Conservation (phyloP, 2,113 vertebrate genomes). For the Chaenocephalus aceratus region DNA sequence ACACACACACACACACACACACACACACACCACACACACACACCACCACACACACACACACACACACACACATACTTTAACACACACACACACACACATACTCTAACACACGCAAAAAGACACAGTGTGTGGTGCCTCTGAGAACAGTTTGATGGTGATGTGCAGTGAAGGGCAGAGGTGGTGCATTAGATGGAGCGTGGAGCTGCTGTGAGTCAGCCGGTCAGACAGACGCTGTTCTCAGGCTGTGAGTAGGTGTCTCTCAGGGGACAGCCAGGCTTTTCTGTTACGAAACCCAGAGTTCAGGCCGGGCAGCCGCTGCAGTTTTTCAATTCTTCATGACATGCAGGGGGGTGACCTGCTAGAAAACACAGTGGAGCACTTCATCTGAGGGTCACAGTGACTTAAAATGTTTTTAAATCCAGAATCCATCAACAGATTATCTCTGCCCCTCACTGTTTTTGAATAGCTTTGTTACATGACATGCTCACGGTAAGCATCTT, state of each 20-base stretch:
- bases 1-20: slow-evolving; percentile 37
- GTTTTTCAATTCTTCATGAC: slow-evolving; percentile 68
- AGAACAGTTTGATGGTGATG: slow-evolving; percentile 68
- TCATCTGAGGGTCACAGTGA: slow-evolving; percentile 25
- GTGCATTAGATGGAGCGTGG: slow-evolving; percentile 64
- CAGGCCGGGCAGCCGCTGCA: slow-evolving; percentile 22
- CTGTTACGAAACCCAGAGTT: slow-evolving; percentile 58
- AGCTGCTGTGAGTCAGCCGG: slow-evolving; percentile 66
- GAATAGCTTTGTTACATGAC: slow-evolving; percentile 12
- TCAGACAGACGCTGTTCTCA: slow-evolving; percentile 64
- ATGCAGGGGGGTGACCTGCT: slow-evolving; percentile 12
- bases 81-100: slow-evolving; percentile 2
- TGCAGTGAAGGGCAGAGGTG: slow-evolving; percentile 71
- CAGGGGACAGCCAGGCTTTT: slow-evolving; percentile 60
- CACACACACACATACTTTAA: slow-evolving; percentile 1
- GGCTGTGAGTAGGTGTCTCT: slow-evolving; percentile 70
- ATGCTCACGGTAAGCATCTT: neutral
- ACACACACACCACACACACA: slow-evolving; percentile 28
- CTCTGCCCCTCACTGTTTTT: slow-evolving; percentile 2
- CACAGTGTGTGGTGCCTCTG: slow-evolving; percentile 24
- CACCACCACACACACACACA: neutral
- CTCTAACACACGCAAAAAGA: slow-evolving; percentile 3
- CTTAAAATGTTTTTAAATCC: slow-evolving; percentile 39
- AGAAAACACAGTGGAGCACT: slow-evolving; percentile 16
- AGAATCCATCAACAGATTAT: slow-evolving; percentile 59